Evolutionary conservation across 2,888 invertebrate species (phyloP).

Genomic region (Trachelus iudaicus): DNA sequence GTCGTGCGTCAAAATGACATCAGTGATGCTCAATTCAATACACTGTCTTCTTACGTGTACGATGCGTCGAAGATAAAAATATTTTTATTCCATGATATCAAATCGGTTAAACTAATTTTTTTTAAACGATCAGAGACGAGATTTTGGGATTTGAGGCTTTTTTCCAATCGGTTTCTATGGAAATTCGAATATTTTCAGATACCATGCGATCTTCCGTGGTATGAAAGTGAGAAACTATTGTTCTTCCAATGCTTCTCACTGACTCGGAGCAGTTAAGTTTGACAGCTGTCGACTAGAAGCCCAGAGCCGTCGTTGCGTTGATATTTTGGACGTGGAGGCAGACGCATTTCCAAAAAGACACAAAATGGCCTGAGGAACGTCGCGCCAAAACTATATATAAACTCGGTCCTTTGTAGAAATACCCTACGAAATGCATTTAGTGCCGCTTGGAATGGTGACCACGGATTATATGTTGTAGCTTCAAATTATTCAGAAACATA

Average conservation of each 20-base stretch:
- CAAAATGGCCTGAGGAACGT: constrained; percentile 46
- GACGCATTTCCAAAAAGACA: constrained; percentile 58
- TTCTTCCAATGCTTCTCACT: neutral
- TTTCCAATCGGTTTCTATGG: neutral
- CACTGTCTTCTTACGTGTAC: neutral
- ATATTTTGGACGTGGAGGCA: constrained; percentile 38
- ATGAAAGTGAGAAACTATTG: neutral
- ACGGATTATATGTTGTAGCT: neutral
- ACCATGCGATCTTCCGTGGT: neutral
- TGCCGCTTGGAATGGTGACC: neutral
- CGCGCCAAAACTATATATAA: constrained; percentile 64
- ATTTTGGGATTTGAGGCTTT: neutral
- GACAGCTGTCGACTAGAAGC: neutral
- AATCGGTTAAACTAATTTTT: neutral
- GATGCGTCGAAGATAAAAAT: neutral
- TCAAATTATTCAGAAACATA: neutral
- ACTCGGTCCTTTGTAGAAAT: constrained; percentile 54
- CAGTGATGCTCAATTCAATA: neutral
- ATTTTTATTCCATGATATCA: neutral
- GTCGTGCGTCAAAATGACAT: neutral
- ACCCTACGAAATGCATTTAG: constrained; percentile 28
- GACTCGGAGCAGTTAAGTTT: neutral
- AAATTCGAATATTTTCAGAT: neutral
- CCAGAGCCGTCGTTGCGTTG: neutral
- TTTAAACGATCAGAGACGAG: neutral